Conservation (phyloP, 2,113 vertebrate species). For the Falcunculus frontatus region DNA sequence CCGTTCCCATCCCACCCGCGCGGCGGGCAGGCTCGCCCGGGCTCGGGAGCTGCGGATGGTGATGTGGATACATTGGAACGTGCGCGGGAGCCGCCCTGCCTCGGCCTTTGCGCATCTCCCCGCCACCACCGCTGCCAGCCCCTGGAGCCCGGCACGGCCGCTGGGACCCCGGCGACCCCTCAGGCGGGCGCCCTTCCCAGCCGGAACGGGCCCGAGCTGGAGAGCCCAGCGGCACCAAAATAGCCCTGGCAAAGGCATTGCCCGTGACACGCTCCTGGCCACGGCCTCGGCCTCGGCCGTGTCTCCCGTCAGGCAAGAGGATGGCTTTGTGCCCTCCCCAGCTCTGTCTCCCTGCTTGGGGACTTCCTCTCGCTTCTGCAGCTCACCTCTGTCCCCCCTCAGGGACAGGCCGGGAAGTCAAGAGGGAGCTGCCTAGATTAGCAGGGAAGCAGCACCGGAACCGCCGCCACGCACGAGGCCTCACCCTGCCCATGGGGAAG, state of each 20-base stretch:
- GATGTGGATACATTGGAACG: slow-evolving; percentile 65
- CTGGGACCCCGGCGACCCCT: background rate
- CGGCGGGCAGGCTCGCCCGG: background rate
- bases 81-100: slow-evolving; percentile 46
- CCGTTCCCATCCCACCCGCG: background rate
- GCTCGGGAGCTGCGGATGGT: slow-evolving; percentile 17
- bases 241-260: background rate
- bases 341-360: background rate
- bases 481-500: background rate
- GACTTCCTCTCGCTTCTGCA: background rate
- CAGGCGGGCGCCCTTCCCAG: background rate
- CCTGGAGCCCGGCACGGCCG: background rate
- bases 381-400: background rate
- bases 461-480: background rate
- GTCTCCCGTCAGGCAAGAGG: background rate
- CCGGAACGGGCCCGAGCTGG: background rate
- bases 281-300: background rate
- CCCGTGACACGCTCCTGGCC: background rate
- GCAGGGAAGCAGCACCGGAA: background rate
- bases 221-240: background rate
- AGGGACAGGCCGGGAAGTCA: background rate
- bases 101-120: slow-evolving; percentile 1
- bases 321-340: background rate
- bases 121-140: rapidly evolving
- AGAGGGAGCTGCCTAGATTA: background rate